These are phyloP conservation scores for Chiridota heheva DNA, from an alignment of 35 echinoderm and acorn worm species.

Conservation along the genomic window DNA sequence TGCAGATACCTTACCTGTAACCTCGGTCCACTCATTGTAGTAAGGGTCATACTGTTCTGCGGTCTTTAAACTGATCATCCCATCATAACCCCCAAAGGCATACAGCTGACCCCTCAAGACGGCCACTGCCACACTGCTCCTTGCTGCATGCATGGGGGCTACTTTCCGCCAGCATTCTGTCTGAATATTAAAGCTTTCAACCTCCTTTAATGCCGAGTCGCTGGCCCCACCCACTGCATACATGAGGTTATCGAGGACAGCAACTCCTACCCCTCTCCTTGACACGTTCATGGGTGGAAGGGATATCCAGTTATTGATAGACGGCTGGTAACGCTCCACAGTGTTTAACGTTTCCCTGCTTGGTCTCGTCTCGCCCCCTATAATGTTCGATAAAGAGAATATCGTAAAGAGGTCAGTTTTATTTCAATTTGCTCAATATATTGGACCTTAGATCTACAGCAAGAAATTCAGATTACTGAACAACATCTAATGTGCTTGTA, in stretches of 20 bases:
- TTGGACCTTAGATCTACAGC: too few species aligned
- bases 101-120: slow-evolving; percentile 67
- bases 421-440: too few species aligned
- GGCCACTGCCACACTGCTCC: slow-evolving; percentile 93
- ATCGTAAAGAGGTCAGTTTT: too few species aligned
- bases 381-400: neutral
- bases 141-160: slow-evolving; percentile 63
- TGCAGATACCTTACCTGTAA: slow-evolving; percentile 81
- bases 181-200: slow-evolving; percentile 87
- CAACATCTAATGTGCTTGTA: too few species aligned
- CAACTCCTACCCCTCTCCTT: slow-evolving; percentile 59
- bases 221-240: slow-evolving; percentile 86
- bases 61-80: slow-evolving; percentile 74
- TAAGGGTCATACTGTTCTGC: slow-evolving; percentile 87
- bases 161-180: slow-evolving; percentile 74
- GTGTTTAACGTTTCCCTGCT: slow-evolving; percentile 56
- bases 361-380: slow-evolving; percentile 87
- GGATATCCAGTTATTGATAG: slow-evolving; percentile 77
- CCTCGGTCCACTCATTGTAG: slow-evolving; percentile 81
- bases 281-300: slow-evolving; percentile 72
- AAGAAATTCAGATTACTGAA: too few species aligned
- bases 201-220: slow-evolving; percentile 51
- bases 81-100: slow-evolving; percentile 94
- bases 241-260: slow-evolving; percentile 71
- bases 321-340: slow-evolving; percentile 81